A percentile compares a stretch with the other conserved stretches of the same genome.
Evolutionary conservation across 2,888 invertebrate species (phyloP).

Genomic region (Adela reaumurella): DNA sequence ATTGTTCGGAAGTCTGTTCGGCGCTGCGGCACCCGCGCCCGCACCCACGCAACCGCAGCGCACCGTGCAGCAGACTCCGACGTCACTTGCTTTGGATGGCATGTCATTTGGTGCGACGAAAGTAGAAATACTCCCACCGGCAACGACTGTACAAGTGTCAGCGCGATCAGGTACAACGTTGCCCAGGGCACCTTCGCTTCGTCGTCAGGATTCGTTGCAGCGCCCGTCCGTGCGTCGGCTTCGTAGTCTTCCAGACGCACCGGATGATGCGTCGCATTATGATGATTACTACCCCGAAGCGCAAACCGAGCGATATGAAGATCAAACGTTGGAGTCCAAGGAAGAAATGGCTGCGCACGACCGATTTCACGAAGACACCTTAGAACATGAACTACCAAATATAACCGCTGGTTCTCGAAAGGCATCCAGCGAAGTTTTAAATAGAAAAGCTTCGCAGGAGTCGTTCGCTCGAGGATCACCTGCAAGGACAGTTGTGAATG

Average conservation of each 20-base stretch:
- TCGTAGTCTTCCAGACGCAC: conserved; percentile 46
- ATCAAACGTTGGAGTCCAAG: conserved; percentile 16
- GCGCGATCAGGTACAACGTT: conserved; percentile 17
- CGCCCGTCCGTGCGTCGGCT: conserved; percentile 46
- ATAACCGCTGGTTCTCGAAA: conserved; percentile 2
- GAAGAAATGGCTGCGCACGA: conserved; percentile 28
- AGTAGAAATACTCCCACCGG: background rate
- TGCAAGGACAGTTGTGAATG: conserved; percentile 27
- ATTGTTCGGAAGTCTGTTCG: conserved; percentile 36
- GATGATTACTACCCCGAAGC: conserved; percentile 52
- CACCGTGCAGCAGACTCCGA: conserved; percentile 18
- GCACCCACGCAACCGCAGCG: conserved; percentile 23
- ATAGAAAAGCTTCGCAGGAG: conserved; percentile 15
- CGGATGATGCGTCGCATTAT: conserved; percentile 42
- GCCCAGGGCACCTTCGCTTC: conserved; percentile 41
- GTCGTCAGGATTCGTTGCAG: conserved; percentile 51
- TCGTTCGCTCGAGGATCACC: conserved; percentile 28
- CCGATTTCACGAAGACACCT: conserved; percentile 26
- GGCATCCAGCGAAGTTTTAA: conserved; percentile 21
- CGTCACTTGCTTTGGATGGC: conserved; percentile 3
- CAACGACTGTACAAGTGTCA: background rate
- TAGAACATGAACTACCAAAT: background rate
- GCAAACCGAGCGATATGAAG: conserved; percentile 44
- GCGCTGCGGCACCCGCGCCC: conserved; percentile 45
- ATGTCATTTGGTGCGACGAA: too few species aligned